Conservation (phyloP, 2,113 vertebrate genomes). For the Nestor notabilis region DNA sequence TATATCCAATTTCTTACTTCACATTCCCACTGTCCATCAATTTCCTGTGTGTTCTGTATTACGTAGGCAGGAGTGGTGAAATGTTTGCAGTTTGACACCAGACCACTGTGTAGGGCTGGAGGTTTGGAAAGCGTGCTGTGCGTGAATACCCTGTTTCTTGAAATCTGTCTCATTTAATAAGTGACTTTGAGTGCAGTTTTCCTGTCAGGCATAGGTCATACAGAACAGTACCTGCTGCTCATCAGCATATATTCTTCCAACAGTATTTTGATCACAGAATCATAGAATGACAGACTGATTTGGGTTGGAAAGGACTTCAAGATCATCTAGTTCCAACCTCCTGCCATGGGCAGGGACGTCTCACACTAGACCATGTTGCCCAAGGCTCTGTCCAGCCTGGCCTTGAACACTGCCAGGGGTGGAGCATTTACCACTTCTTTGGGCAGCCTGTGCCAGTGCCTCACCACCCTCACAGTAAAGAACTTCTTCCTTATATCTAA, state of each 20-base stretch:
- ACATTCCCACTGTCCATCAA: neutral
- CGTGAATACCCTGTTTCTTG: neutral
- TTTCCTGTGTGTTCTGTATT: neutral
- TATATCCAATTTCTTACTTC: neutral
- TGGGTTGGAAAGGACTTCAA: neutral
- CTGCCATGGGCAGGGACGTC: neutral
- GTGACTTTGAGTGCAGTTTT: neutral
- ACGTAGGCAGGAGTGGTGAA: neutral
- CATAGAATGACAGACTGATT: neutral
- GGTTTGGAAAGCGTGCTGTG: fast-evolving
- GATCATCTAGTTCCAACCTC: neutral
- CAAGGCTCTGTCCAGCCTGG: neutral
- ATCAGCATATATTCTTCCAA: neutral
- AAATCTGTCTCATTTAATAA: neutral
- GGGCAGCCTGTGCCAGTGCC: neutral
- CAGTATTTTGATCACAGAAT: neutral
- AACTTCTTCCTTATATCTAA: neutral
- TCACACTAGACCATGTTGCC: neutral
- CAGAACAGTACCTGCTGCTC: neutral
- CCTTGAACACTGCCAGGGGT: neutral
- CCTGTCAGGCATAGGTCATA: fast-evolving
- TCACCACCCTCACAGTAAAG: neutral
- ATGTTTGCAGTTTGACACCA: neutral
- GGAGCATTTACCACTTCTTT: neutral
- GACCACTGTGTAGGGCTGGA: neutral